Base-by-base conservation (phyloP, 2,888 invertebrate genomes). In the Cinara cedri region DNA sequence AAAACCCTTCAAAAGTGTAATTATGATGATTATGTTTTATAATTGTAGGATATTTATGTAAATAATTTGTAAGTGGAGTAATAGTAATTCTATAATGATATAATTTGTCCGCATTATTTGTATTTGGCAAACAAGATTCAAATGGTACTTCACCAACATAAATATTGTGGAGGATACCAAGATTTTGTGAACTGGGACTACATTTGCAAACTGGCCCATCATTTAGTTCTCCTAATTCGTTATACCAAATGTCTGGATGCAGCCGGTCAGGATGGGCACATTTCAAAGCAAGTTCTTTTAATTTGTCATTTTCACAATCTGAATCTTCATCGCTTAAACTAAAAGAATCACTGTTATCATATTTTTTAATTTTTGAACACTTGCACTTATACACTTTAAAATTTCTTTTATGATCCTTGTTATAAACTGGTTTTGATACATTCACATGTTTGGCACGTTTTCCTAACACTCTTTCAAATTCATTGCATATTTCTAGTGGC, bases 1-100 rank as follows among this genome's bases (percentile, higher is more conserved):
- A 98, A 86, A 98, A 99, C 0, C 99, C 99, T 85, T 98, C 98
- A 86, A 99, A 99, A 46, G 96, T 91, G 85, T 96, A 99, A 86
- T 97, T 96, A 85, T 97, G 96, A 82, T 94, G 93, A 84, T 98
- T 97, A 85, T 97, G 93, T 66, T 91, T 90, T 72, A 99, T 97
- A 72, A 95, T 93, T 0, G 98, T 97, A 0, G 98, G 96, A 0
- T 93, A 93, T 86, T 96, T 96, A 1, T 94, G 84, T 68, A 85
- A 82, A 81, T 85, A 85, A 81, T 86, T 86, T 62, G 94, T 95
- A 0, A 95, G 94, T 0, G 95, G 95, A 8, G 94, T 94, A 49
- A 95, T 92, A 3, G 91, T 91, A 82, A 92, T 91, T 85, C 95
- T 89, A 86, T 99, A 99, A 86, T 99, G 98, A 85, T 92, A 92